Evolutionary conservation across 2,113 vertebrate genomes (phyloP).

Genomic region (Gobiocypris rarus): DNA sequence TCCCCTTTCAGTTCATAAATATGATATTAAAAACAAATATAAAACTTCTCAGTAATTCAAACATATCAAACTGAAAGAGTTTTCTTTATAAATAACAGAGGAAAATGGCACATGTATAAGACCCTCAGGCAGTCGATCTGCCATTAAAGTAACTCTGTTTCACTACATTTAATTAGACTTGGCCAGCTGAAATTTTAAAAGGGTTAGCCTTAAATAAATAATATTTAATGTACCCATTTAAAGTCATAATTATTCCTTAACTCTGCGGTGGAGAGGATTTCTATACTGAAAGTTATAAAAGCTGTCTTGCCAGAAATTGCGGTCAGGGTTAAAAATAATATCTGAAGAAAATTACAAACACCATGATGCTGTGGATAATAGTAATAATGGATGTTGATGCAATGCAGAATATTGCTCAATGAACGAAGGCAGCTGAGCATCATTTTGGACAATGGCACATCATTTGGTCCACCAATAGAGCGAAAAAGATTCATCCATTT

Average conservation of each 20-base stretch:
- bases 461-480: conserved; percentile 16
- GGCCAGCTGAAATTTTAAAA: conserved; percentile 5
- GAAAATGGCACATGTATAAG: neutral
- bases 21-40: neutral
- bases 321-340: neutral
- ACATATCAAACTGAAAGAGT: neutral
- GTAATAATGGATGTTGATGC: neutral
- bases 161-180: neutral
- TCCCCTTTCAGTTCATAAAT: neutral
- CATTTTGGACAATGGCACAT: neutral
- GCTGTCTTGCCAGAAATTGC: neutral
- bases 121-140: neutral
- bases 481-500: neutral
- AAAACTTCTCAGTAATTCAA: neutral
- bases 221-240: neutral
- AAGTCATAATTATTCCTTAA: neutral
- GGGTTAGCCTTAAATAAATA: neutral
- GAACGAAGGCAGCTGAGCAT: conserved; percentile 26
- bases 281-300: neutral
- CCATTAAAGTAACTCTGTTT: neutral
- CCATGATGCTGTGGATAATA: neutral
- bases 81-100: neutral
- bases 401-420: conserved; percentile 26
- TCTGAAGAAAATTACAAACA: too few species aligned
- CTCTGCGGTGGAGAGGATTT: neutral